Percentiles rank a stretch among this genome's conserved stretches.
Evolutionary conservation across 2,888 invertebrate species (phyloP).

Genomic region (Himalopsyche kuldschensis): DNA sequence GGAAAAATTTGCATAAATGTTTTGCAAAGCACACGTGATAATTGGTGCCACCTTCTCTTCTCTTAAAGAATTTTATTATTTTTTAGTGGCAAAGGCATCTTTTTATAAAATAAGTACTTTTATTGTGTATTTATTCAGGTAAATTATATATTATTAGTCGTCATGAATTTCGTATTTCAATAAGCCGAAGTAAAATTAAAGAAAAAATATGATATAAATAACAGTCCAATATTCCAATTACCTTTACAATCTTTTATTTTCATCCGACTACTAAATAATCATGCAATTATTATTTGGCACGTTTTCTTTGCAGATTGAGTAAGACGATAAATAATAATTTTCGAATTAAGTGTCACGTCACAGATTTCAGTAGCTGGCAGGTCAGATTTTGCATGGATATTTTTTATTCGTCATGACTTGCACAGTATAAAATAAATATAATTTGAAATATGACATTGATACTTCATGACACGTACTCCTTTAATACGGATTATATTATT

Average conservation of each 20-base stretch:
- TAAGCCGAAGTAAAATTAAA: background rate
- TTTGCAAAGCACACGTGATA: background rate
- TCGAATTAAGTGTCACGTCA: background rate
- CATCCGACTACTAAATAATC: background rate
- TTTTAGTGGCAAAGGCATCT: background rate
- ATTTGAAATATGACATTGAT: background rate
- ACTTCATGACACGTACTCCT: background rate
- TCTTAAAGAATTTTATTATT: background rate
- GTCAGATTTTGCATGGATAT: background rate
- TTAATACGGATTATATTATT: too few species aligned
- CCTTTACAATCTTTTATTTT: background rate
- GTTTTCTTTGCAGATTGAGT: background rate
- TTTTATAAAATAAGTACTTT: background rate
- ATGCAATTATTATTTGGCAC: background rate
- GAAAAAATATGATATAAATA: background rate
- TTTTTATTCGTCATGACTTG: background rate
- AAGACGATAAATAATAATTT: background rate
- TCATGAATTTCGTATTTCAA: too few species aligned
- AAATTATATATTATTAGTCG: too few species aligned
- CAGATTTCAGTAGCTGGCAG: background rate
- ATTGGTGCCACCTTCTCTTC: background rate
- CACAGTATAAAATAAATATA: background rate
- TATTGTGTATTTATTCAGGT: too few species aligned
- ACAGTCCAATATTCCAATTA: background rate
- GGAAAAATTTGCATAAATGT: background rate